Base-by-base conservation (phyloP, 2,888 invertebrate genomes). In the Dascillus cervinus region DNA sequence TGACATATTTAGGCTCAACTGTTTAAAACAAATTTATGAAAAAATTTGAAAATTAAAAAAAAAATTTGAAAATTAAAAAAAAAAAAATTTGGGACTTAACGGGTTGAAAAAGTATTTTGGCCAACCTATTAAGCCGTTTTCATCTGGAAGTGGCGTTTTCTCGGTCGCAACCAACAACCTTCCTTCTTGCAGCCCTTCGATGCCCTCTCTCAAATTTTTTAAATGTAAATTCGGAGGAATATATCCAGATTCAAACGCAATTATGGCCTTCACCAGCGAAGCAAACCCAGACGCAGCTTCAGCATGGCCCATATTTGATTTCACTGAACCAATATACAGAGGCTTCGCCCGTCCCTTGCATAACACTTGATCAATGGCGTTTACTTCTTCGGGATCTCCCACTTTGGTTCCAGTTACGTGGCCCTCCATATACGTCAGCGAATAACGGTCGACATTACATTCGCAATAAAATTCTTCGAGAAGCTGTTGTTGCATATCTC, bases 161-260 rank as follows among this genome's bases (percentile, higher is more conserved):
- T n/a, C n/a, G n/a, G n/a, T n/a, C n/a, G n/a, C n/a, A n/a, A n/a
- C n/a, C n/a, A n/a, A n/a, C n/a, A n/a, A n/a, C 21, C 78, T 66
- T 0, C 77, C 77, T 13, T 79, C 73, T 1, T 68, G 65, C 0
- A 85, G 57, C 0, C 78, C 72, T n/a, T 69, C 63, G 0, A 82
- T 72, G 1, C 73, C 75, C 13, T 73, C 48, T 28, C 56, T 49
- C 1, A 60, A 54, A 2, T 22, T 43, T 3, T 34, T 44, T 62
- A 72, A 92, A 65, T 95, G 79, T 6, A 95, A 70, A 58, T 95
- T 96, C 2, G 89, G 87, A 1, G 92, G 84, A 26, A 96, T 76
- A 11, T 70, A 64, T 1, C 83, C 82, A 3, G 75, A 76, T 53
- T 89, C 83, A 71, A 90, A 86, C 0, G 87, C 82, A 27, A 51